These are phyloP conservation scores for Halictus quadricinctus DNA, from an alignment of 2,888 invertebrate species.

Conservation along the genomic window DNA sequence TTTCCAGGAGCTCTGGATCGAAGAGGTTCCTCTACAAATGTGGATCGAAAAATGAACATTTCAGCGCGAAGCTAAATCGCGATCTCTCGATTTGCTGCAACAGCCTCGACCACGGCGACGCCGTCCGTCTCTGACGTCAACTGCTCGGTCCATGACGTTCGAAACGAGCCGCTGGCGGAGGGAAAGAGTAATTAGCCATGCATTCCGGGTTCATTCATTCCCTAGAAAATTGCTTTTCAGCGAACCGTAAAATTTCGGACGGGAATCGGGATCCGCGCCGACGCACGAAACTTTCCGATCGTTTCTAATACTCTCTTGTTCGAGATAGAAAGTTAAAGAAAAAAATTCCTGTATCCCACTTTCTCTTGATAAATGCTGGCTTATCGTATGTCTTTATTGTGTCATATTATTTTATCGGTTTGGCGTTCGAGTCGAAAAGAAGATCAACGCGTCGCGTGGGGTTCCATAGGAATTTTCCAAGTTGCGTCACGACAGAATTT, in stretches of 20 bases:
- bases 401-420: no score
- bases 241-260: conserved; percentile 3
- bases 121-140: neutral
- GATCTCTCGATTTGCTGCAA: neutral
- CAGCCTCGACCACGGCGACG: neutral
- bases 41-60: no score
- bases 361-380: neutral
- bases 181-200: conserved; percentile 1
- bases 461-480: no score
- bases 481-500: no score
- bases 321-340: neutral
- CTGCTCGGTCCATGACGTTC: conserved; percentile 4
- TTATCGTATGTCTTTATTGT: neutral
- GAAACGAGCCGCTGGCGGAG: neutral
- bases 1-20: neutral
- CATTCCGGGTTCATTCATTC: conserved; percentile 2
- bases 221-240: conserved; percentile 4
- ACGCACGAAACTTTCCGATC: neutral
- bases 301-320: neutral
- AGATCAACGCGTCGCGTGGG: no score
- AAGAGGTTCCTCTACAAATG: neutral
- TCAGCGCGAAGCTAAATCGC: no score
- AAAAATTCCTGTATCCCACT: neutral
- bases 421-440: no score
- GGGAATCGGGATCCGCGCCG: neutral